Evolutionary conservation across 2,888 invertebrate species (phyloP).

Genomic region (Drosophila neotestacea): DNA sequence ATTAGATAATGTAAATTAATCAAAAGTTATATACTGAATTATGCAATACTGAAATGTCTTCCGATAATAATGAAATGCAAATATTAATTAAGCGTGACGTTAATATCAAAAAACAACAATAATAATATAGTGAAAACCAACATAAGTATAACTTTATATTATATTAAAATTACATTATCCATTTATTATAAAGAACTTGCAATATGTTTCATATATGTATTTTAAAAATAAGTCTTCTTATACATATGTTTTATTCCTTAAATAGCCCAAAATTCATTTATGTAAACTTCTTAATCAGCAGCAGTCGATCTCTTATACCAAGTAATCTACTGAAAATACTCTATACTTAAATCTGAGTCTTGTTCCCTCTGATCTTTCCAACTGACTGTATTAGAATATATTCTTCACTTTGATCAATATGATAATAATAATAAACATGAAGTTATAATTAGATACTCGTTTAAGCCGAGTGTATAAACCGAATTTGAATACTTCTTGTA

Average conservation of each 20-base stretch:
- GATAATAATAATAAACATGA: background rate
- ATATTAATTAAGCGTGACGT: conserved; percentile 45
- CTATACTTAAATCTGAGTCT: background rate
- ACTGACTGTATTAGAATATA: background rate
- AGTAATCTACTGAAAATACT: background rate
- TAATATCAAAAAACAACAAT: conserved; percentile 31
- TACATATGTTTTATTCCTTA: too few relatives aligned
- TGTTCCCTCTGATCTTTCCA: background rate
- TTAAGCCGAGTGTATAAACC: conserved; percentile 5
- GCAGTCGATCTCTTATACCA: background rate
- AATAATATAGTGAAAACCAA: conserved; percentile 24
- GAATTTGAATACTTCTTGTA: conserved; percentile 14
- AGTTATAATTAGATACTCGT: background rate
- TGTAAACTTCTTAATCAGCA: background rate
- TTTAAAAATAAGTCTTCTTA: too few relatives aligned
- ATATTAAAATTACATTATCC: background rate
- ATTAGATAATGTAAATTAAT: conserved; percentile 57
- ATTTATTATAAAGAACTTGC: background rate
- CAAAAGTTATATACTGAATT: conserved; percentile 51
- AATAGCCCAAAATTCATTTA: background rate
- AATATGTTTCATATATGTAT: background rate
- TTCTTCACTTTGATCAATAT: background rate
- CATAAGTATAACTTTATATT: conserved; percentile 16
- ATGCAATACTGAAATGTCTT: conserved; percentile 72
- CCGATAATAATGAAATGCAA: conserved; percentile 50